Conservation (phyloP, 2,797 vertebrate species). For the Thamnophis elegans region DNA sequence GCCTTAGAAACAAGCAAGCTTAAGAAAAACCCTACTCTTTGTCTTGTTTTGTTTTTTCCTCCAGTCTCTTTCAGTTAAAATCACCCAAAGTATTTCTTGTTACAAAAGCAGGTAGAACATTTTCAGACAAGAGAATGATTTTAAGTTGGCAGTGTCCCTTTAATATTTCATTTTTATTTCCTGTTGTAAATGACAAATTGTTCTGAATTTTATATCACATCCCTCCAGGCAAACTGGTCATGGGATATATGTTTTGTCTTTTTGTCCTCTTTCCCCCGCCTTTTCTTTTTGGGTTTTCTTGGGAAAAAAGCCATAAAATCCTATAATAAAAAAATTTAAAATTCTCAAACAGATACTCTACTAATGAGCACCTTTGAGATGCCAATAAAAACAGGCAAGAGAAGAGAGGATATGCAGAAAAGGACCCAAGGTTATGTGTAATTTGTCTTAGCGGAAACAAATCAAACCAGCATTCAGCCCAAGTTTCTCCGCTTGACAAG, state of each 20-base stretch:
- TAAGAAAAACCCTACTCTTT: not conserved
- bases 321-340: constrained; percentile 40
- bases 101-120: constrained; percentile 43
- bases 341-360: not conserved
- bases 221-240: constrained; percentile 54
- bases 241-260: constrained; percentile 6
- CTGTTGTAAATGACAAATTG: constrained; percentile 62
- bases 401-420: not conserved
- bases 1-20: not conserved
- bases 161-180: constrained; percentile 67
- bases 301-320: not conserved
- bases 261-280: not conserved
- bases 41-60: not conserved
- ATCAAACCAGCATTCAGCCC: not conserved
- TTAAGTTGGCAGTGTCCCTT: constrained; percentile 52
- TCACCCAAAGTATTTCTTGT: constrained; percentile 8
- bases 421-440: not conserved
- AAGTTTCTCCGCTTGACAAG: not conserved
- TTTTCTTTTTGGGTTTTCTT: constrained; percentile 20
- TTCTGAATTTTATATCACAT: constrained; percentile 59
- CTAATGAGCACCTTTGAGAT: constrained; percentile 61
- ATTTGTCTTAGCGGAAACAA: not conserved
- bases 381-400: constrained; percentile 45
- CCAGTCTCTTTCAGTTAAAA: not conserved
- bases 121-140: constrained; percentile 44